These are phyloP conservation scores for Athalia cordata DNA, from an alignment of 2,888 invertebrate species.

Conservation along the genomic window DNA sequence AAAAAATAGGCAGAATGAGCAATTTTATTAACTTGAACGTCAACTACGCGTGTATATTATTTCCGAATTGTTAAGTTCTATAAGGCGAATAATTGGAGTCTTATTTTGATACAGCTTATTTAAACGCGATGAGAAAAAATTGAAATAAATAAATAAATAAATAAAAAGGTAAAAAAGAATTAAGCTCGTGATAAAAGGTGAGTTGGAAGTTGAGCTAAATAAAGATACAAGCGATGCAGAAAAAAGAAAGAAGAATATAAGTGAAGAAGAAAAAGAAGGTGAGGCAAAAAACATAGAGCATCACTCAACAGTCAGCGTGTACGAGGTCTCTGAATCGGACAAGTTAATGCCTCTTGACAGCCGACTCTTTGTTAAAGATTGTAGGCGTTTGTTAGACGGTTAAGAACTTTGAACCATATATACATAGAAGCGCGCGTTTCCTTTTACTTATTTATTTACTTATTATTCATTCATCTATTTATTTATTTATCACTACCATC, in stretches of 20 bases:
- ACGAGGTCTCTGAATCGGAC: slow-evolving; percentile 65
- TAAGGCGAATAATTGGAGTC: no score
- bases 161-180: not conserved
- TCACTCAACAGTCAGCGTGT: slow-evolving; percentile 48
- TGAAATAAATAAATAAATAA: not conserved
- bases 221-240: not conserved
- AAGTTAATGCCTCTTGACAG: slow-evolving; percentile 62
- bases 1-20: no score
- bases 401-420: not conserved
- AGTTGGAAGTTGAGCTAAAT: not conserved
- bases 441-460: not conserved
- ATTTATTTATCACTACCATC: no score
- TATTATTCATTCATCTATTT: not conserved
- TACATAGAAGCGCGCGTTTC: not conserved
- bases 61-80: no score
- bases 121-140: no score
- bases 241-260: not conserved
- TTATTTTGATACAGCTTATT: no score
- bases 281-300: slow-evolving; percentile 49
- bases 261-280: slow-evolving; percentile 8
- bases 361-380: slow-evolving; percentile 60
- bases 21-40: no score
- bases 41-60: no score
- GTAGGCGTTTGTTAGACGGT: slow-evolving; percentile 14
- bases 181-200: slow-evolving; percentile 1